Evolutionary conservation across 1,140 invertebrate species (phyloP), one percentile per base, ranked within the genome.

Genomic region (Uloborus diversus): DNA sequence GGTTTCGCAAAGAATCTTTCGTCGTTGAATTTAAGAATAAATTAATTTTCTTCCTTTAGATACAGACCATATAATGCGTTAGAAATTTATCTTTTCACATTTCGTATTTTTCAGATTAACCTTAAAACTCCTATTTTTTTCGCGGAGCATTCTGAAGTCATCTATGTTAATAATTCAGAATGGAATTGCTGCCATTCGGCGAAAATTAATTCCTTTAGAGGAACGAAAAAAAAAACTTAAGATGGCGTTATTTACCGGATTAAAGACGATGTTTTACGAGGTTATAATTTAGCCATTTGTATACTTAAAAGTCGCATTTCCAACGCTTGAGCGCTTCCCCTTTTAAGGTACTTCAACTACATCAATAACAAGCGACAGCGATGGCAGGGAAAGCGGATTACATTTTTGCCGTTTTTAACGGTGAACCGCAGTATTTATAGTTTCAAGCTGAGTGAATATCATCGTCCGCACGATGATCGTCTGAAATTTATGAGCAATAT

Each of bases 321-420:
- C 17, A 9, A 17, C 66, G 66, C 66, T 33, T 69, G 28, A 27
- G 1, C 27, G 66, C 30, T 17, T 28, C 65, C 65, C 65, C 65
- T 30, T 68, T 49, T 42, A 69, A 69, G 66, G 25, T 51, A 56
- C 51, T 51, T 20, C 33, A 30, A 42, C 37, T 42, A 42, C 37
- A 42, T 42, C 37, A 42, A 42, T 42, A 42, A 42, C 37, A 42
- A 42, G 37, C 9, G 37, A 42, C 37, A 28, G 56, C 11, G 25
- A 7, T 5, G 17, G 9, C 32, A 17, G n/a, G 37, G 13, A n/a
- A 14, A 3, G 32, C 30, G 66, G 66, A 69, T 69, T 69, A 69
- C 66, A 69, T 69, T 69, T 69, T 69, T 69, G 66, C 66, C 66
- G 66, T 69, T 69, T 69, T 69, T 69, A 69, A 69, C 66, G 28